Evolutionary conservation across 2,113 vertebrate genomes (phyloP).

Genomic region (Bubo bubo): DNA sequence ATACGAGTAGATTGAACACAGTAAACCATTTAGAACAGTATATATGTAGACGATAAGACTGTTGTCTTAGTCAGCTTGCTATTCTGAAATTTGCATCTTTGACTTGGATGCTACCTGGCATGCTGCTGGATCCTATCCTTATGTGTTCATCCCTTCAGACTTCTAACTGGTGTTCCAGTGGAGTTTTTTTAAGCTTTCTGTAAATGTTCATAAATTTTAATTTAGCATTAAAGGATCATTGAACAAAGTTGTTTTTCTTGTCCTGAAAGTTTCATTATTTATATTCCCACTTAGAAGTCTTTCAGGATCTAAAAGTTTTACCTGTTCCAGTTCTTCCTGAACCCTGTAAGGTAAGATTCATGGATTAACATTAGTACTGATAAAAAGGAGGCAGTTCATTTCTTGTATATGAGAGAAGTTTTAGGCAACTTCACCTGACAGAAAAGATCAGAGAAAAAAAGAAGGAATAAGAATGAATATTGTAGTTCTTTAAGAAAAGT

Average conservation of each 20-base stretch:
- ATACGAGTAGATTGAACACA: accelerated
- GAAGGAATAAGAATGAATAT: not conserved
- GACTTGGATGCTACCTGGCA: not conserved
- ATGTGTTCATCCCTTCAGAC: not conserved
- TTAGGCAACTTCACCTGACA: not conserved
- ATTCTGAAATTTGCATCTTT: not conserved
- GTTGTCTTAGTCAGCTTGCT: not conserved
- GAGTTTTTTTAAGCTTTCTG: not conserved
- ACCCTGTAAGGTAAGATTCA: not conserved
- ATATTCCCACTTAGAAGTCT: not conserved
- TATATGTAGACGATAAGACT: not conserved
- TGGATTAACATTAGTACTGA: not conserved
- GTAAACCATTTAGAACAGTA: not conserved
- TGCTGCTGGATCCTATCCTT: not conserved
- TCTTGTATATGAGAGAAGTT: not conserved
- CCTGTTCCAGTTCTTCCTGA: not conserved
- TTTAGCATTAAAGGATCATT: not conserved
- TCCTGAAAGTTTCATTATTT: not conserved
- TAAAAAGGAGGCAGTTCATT: not conserved
- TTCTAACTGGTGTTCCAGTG: not conserved
- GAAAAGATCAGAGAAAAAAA: not conserved
- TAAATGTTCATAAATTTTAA: not conserved
- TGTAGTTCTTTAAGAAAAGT: not conserved
- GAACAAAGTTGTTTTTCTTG: not conserved
- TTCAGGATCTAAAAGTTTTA: not conserved